These are phyloP conservation scores for Ameiurus melas DNA, from an alignment of 2,113 vertebrate genomes.

Conservation along the genomic window DNA sequence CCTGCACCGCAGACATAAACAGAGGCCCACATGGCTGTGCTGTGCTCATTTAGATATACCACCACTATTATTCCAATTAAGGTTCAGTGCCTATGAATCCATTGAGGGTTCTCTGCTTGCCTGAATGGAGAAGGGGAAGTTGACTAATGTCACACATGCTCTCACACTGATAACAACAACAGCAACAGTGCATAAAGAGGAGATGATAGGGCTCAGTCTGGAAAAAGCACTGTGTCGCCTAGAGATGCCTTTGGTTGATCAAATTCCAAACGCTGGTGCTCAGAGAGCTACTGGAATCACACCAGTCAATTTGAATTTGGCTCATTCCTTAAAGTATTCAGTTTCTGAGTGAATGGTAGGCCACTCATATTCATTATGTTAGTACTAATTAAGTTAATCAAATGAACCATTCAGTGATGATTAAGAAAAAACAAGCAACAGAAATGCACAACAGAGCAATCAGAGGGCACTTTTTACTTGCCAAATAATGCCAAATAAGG, in stretches of 20 bases:
- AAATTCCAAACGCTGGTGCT: conserved; percentile 35
- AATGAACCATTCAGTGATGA: conserved; percentile 12
- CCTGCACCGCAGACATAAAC: conserved; percentile 76
- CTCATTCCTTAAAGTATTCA: not conserved
- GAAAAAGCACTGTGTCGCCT: conserved; percentile 1
- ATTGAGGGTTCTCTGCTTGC: conserved; percentile 63
- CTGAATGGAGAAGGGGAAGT: conserved; percentile 57
- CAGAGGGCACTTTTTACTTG: not conserved
- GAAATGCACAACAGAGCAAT: conserved; percentile 11
- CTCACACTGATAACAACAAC: conserved; percentile 35
- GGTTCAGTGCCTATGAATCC: conserved; percentile 74
- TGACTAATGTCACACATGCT: conserved; percentile 48
- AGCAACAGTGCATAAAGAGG: conserved; percentile 26
- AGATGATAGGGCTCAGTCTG: not conserved
- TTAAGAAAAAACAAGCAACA: conserved; percentile 32
- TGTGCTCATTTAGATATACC: conserved; percentile 73
- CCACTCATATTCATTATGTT: not conserved
- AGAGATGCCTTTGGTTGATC: conserved; percentile 20
- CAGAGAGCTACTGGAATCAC: conserved; percentile 27
- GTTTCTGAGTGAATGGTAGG: not conserved
- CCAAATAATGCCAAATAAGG: not conserved
- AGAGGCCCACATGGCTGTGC: conserved; percentile 68
- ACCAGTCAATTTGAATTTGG: conserved; percentile 1
- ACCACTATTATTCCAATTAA: conserved; percentile 73
- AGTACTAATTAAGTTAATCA: conserved; percentile 24